Evolutionary conservation across 2,888 invertebrate species (phyloP), one percentile per base, ranked within the genome.

Genomic region (Cheilosia soror): DNA sequence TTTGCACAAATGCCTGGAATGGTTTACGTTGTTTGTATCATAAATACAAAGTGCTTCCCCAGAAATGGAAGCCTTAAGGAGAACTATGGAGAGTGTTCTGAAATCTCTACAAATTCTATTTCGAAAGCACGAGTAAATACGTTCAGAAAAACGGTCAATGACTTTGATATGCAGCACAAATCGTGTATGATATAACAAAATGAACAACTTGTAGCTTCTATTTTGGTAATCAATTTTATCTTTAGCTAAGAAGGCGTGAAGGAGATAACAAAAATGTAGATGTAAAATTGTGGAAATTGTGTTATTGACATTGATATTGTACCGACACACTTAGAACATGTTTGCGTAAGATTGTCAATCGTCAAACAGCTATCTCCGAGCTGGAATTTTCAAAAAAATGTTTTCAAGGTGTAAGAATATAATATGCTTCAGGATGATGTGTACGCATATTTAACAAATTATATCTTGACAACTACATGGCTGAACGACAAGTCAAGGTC

Each of bases 181-280:
- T 2, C 13, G 40, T 37, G 42, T 33, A 27, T 13, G 62, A 9
- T 13, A 33, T 27, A 11, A 33, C 25, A 13, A 75, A 20, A 15
- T 6, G n/a, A 47, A 29, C 65, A 75, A 58, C 40, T 66, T 58
- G 65, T 58, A 29, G 57, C 65, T 49, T 75, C 65, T 75, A 75
- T 75, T 65, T 57, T 20, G 13, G 49, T 47, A 29, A 47, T 47
- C 55, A 44, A 31, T 62, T 71, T 58, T 51, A 29, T 62, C 40
- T 40, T 27, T 33, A 6, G 33, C 20, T 11, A 25, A 20, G 33
- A 37, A 65, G 1, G 33, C 20, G 25, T 25, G 25, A 13, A 65
- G 37, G 6, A 13, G 49, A 65, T 65, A 65, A 44, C 4, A 7
- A 29, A 44, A 40, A 49, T 20, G 3, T 33, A 6, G 1, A 13